Evolutionary conservation across 2,113 vertebrate genomes (phyloP), one percentile per base, ranked within the genome.

Genomic region (Eidolon helvum): DNA sequence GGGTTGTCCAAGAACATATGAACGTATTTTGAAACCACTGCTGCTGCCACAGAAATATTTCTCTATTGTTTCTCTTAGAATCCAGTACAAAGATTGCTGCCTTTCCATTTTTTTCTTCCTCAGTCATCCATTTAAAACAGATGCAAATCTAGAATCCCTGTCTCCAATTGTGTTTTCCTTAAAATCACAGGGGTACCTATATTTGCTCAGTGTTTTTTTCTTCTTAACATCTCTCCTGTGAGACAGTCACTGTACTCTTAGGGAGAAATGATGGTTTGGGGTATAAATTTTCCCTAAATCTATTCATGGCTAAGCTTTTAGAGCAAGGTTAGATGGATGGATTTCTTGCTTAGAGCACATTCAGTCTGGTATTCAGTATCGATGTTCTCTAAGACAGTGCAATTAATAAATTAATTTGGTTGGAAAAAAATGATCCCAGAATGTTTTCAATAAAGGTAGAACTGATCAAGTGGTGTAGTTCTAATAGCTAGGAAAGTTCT

Each of bases 401-500:
- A 90, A 68, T 92, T 66, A 84, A 43, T 53, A 84, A 8, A 84
- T 72, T 59, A 75, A 33, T 82, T 84, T 82, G 65, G 5, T 21
- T 77, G 21, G 14, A 10, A 2, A 19, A 68, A 66, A 86, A 43
- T 59, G 84, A 55, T 61, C 65, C 48, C 66, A 45, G 53, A 48
- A 68, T 55, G 53, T 87, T 95, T 82, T 74, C 50, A 65, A 33
- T 57, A 86, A 77, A 95, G n/a, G 75, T 38, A 86, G 48, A 82
- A 21, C 55, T 61, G 11, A 66, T 38, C 22, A 92, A 92, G 16
- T 40, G 74, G 26, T 71, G 21, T 43, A 88, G 66, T 82, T 96
- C 68, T 61, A 87, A 95, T 5, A 83, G 43, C 18, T 59, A 78
- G 82, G 71, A 89, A 95, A 90, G 40, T 12, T 94, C 93, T 87